These are phyloP conservation scores for Heterotilapia buettikoferi DNA, from an alignment of 2,113 vertebrate genomes.

Conservation along the genomic window DNA sequence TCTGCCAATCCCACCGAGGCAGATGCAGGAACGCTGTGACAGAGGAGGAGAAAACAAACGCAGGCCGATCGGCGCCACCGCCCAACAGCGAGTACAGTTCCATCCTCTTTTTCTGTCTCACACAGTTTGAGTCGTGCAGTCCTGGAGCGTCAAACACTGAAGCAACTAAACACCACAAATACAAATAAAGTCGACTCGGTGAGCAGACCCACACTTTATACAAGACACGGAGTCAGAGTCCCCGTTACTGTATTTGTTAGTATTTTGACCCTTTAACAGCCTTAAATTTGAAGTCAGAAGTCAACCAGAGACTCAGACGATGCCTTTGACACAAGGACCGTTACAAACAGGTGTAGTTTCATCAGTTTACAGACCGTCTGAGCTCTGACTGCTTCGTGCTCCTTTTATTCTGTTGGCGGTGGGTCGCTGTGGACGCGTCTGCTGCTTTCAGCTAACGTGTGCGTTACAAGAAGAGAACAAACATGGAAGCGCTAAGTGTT, in stretches of 20 bases:
- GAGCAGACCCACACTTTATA: too few relatives aligned
- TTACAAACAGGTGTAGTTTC: neutral
- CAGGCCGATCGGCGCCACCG: neutral
- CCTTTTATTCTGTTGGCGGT: rapidly evolving
- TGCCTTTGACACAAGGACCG: neutral
- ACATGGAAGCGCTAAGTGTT: rapidly evolving
- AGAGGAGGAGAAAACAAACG: neutral
- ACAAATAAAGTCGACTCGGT: neutral
- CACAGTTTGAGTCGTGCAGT: neutral
- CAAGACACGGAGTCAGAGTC: neutral
- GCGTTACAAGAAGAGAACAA: neutral
- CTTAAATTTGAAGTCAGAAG: neutral
- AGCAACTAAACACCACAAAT: neutral
- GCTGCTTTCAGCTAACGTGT: neutral
- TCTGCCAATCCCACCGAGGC: neutral
- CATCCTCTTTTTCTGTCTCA: neutral
- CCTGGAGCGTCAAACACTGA: neutral
- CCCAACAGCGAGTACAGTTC: neutral
- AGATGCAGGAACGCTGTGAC: neutral
- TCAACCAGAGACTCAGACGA: too few relatives aligned
- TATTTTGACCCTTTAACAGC: neutral
- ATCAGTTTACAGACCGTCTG: neutral
- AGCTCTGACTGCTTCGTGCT: neutral
- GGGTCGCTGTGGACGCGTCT: neutral
- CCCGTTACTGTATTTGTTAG: neutral